Conservation (phyloP, 2,888 invertebrate genomes). For the Baccha elongata region DNA sequence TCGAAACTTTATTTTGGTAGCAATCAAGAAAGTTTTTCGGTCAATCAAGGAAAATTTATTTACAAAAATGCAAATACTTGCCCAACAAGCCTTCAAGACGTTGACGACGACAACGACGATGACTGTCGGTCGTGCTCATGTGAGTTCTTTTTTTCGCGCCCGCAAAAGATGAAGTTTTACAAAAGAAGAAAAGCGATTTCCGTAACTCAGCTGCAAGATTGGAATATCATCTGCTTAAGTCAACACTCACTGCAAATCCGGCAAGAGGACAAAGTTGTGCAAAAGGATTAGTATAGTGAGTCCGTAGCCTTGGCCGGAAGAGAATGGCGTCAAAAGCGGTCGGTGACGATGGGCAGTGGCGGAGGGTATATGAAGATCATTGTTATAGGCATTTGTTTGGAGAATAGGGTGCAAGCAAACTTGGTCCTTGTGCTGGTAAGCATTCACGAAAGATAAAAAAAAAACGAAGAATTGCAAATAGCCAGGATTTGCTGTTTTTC, state of each 20-base stretch:
- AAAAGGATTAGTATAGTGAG: slow-evolving; percentile 62
- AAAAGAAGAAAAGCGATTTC: slow-evolving; percentile 46
- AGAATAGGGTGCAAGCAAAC: slow-evolving; percentile 52
- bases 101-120: background rate
- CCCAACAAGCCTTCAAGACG: slow-evolving; percentile 28
- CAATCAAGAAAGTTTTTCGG: slow-evolving; percentile 71
- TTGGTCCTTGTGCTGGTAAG: slow-evolving; percentile 55
- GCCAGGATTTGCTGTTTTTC: slow-evolving; percentile 64
- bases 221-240: slow-evolving; percentile 70
- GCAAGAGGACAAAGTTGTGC: slow-evolving; percentile 66
- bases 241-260: slow-evolving; percentile 63
- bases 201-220: slow-evolving; percentile 71
- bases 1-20: slow-evolving; percentile 59
- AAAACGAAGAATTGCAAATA: slow-evolving; percentile 47
- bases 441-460: slow-evolving; percentile 45
- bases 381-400: slow-evolving; percentile 67
- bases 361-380: slow-evolving; percentile 18
- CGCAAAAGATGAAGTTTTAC: slow-evolving; percentile 13
- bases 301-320: slow-evolving; percentile 41
- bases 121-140: background rate
- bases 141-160: slow-evolving; percentile 12
- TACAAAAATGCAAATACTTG: slow-evolving; percentile 66
- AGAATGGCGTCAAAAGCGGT: background rate
- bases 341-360: slow-evolving; percentile 7
- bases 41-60: slow-evolving; percentile 65